Evolutionary conservation across 2,797 vertebrate genomes (phyloP).

Genomic region (Tympanoctomys barrerae): DNA sequence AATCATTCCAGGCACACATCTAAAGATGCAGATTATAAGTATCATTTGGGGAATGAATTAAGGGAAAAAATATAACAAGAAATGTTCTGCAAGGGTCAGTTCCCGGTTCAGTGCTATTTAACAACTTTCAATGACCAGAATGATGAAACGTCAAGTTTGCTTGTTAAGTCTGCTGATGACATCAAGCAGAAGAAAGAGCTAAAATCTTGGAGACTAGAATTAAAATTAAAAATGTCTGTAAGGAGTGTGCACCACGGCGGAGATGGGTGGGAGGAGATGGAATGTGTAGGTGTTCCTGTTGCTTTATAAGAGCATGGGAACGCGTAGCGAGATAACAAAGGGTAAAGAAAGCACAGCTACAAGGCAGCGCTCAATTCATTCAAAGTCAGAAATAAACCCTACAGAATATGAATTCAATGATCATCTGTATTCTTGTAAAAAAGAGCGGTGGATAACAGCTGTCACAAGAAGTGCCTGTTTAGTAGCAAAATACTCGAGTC

Average conservation of each 20-base stretch:
- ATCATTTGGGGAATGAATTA: slow-evolving; percentile 80
- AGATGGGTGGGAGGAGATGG: slow-evolving; percentile 25
- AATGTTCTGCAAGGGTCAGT: slow-evolving; percentile 73
- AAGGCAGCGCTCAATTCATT: neutral
- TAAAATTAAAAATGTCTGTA: slow-evolving; percentile 64
- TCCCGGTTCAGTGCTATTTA: slow-evolving; percentile 71
- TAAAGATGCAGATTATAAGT: slow-evolving; percentile 82
- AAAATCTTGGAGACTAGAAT: slow-evolving; percentile 59
- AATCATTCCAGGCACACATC: slow-evolving; percentile 65
- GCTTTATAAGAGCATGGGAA: neutral
- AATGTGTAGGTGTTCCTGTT: neutral
- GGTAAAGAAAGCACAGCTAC: slow-evolving; percentile 7
- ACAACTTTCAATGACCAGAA: slow-evolving; percentile 62
- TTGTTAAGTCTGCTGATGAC: slow-evolving; percentile 78
- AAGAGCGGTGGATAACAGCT: neutral
- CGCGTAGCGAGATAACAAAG: neutral
- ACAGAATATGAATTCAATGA: neutral
- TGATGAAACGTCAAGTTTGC: slow-evolving; percentile 70
- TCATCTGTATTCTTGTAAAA: neutral
- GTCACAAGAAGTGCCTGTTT: neutral
- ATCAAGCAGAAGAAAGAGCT: slow-evolving; percentile 67
- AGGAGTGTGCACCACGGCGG: slow-evolving; percentile 17
- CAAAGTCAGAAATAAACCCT: slow-evolving; percentile 1
- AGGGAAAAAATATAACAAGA: slow-evolving; percentile 74
- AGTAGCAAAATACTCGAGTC: neutral